Percentiles rank a stretch among this genome's conserved stretches.
Conservation (phyloP, 2,888 invertebrate species). For the Drosophila nr. fundita region DNA sequence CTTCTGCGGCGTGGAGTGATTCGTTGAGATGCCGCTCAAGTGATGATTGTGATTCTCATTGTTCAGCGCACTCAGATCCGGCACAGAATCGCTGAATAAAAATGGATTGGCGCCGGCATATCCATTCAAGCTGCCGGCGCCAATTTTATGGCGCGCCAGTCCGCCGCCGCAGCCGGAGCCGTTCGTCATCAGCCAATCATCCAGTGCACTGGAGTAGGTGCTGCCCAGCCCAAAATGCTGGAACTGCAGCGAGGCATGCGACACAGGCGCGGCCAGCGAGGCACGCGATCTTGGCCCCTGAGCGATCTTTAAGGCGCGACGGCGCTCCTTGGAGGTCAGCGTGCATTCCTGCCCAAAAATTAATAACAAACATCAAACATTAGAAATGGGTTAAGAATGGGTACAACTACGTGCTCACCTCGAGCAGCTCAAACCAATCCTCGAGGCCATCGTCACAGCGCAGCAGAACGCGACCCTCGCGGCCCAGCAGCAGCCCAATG, state of each 20-base stretch:
- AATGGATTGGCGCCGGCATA: constrained; percentile 84
- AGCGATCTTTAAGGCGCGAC: constrained; percentile 86
- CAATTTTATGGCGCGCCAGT: constrained; percentile 85
- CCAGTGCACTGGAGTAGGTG: constrained; percentile 86
- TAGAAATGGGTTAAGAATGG: background rate
- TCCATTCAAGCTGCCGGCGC: constrained; percentile 81
- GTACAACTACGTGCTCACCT: constrained; percentile 82
- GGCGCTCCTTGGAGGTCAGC: constrained; percentile 88
- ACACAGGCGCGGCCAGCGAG: constrained; percentile 84
- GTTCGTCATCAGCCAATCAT: constrained; percentile 86
- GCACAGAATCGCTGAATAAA: constrained; percentile 84
- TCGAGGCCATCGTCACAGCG: constrained; percentile 87
- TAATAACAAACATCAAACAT: background rate
- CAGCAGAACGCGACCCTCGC: constrained; percentile 85
- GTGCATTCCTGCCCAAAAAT: constrained; percentile 86
- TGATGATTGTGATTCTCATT: constrained; percentile 84
- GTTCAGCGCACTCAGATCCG: constrained; percentile 83
- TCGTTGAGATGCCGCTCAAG: constrained; percentile 83
- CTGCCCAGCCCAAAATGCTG: constrained; percentile 84
- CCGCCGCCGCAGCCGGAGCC: constrained; percentile 83
- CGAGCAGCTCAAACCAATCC: constrained; percentile 88
- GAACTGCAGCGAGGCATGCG: constrained; percentile 83
- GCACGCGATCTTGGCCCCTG: constrained; percentile 84
- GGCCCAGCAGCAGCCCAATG: constrained; percentile 86
- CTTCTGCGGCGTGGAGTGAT: constrained; percentile 84